Conservation (phyloP, 2,888 invertebrate genomes). For the Epiperipatus broadwayi region DNA sequence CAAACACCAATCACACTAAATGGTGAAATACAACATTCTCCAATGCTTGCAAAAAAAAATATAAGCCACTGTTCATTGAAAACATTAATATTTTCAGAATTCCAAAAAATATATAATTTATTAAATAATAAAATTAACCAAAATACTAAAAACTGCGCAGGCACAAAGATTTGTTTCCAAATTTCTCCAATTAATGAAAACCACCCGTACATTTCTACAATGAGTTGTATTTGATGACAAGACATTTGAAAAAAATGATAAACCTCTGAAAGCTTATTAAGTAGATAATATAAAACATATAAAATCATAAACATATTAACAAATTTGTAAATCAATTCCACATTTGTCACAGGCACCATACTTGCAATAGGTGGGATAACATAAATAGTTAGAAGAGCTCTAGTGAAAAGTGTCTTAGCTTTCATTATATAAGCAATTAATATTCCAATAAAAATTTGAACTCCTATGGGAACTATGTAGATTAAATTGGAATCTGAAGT, state of each 20-base stretch:
- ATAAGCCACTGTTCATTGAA: no score
- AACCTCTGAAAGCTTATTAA: conserved; percentile 28
- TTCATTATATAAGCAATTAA: conserved; percentile 24
- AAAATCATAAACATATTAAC: conserved; percentile 29
- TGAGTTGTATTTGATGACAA: conserved; percentile 22
- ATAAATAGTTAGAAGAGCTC: no score
- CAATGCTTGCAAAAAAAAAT: no score
- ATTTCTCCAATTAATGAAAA: conserved; percentile 25
- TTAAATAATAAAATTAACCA: conserved; percentile 32
- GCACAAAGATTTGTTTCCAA: conserved; percentile 31
- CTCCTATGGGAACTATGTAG: conserved; percentile 17
- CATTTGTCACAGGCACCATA: conserved; percentile 13
- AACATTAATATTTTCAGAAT: no score
- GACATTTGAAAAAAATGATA: conserved; percentile 24
- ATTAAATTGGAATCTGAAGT: no score
- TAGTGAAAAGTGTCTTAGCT: no score
- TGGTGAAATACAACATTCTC: conserved; percentile 33
- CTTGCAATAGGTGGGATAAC: no score
- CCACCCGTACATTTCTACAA: conserved; percentile 23
- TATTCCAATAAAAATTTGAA: conserved; percentile 17
- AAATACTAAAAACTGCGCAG: conserved; percentile 33
- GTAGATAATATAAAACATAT: conserved; percentile 27
- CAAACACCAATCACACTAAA: conserved; percentile 33
- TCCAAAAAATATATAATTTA: conserved; percentile 27
- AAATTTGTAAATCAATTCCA: conserved; percentile 30